Evolutionary conservation across 2,797 vertebrate species (phyloP), one percentile per base, ranked within the genome.

Genomic region (Rallus crepitans): DNA sequence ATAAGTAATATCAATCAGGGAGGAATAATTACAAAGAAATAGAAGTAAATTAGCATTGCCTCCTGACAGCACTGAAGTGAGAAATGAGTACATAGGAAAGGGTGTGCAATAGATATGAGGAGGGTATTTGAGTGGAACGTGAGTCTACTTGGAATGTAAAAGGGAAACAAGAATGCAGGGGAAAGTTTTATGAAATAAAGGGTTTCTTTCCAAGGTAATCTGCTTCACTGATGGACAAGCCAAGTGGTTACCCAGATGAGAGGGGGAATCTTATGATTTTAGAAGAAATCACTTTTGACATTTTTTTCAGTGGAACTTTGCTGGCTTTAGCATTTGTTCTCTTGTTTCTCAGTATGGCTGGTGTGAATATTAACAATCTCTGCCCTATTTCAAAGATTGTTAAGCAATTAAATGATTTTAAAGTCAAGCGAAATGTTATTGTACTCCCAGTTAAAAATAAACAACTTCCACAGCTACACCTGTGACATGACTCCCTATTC

Each of bases 21-120:
- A 95, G 60, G 85, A 97, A 96, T 93, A 98, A 97, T 98, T 97
- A 96, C 83, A 91, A 86, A 93, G 78, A 94, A 94, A 87, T 87
- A 87, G 87, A 95, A 90, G 57, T 82, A 96, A 78, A 96, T 95
- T 96, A 96, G 30, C 64, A 92, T 94, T 97, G 73, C 71, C 88
- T 97, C 83, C 82, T 96, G 90, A 78, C 79, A 94, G 88, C 94
- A 97, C 30, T 97, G 93, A 86, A 92, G 94, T 96, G 96, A 92
- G 73, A 98, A 98, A 97, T 98, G 80, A 96, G 56, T 93, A 89
- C 80, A 91, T 28, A 73, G 42, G 73, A 89, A 93, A 92, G 33
- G 15, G 42, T 70, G 59, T 3, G 45, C 65, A 71, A 45, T 76
- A 93, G 71, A 78, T 96, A 73, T 94, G 95, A 97, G 71, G 55